Evolutionary conservation across 2,888 invertebrate genomes (phyloP).

Genomic region (Acleris literana): DNA sequence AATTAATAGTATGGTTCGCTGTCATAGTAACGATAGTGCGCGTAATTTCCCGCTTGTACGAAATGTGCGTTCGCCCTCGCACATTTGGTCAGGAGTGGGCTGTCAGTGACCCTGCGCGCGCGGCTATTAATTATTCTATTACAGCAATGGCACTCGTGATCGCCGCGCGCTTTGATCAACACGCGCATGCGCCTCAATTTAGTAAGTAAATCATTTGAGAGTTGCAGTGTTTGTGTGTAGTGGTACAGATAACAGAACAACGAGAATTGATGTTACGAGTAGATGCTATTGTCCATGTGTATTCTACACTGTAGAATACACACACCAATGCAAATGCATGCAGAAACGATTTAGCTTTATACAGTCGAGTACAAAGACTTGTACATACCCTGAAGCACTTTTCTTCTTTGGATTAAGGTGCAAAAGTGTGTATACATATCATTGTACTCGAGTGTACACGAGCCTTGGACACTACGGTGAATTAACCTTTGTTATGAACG

Average conservation of each 20-base stretch:
- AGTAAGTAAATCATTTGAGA: too few species aligned
- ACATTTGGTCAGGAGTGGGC: slow-evolving; percentile 47
- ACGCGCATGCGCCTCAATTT: slow-evolving; percentile 52
- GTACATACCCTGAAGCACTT: too few species aligned
- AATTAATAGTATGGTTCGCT: slow-evolving; percentile 17
- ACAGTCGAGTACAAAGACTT: too few species aligned
- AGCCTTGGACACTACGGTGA: slow-evolving; percentile 13
- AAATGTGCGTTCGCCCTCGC: slow-evolving; percentile 43
- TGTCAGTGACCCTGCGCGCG: slow-evolving; percentile 68
- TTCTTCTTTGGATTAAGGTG: too few species aligned
- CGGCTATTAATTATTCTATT: slow-evolving; percentile 79
- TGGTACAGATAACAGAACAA: too few species aligned
- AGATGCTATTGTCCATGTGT: too few species aligned
- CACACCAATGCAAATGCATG: too few species aligned
- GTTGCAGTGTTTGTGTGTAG: too few species aligned
- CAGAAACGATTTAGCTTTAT: too few species aligned
- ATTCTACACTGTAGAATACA: too few species aligned
- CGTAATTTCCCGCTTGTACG: slow-evolving; percentile 42
- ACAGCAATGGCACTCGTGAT: slow-evolving; percentile 69
- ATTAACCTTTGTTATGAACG: slow-evolving; percentile 12
- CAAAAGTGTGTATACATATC: too few species aligned
- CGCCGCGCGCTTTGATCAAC: slow-evolving; percentile 68
- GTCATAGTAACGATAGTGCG: slow-evolving; percentile 27
- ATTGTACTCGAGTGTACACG: slow-evolving; percentile 24
- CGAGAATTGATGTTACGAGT: too few species aligned